phyloP scores from a whole-genome alignment of 2,113 vertebrate species.

The Protobothrops flavoviridis region DNA sequence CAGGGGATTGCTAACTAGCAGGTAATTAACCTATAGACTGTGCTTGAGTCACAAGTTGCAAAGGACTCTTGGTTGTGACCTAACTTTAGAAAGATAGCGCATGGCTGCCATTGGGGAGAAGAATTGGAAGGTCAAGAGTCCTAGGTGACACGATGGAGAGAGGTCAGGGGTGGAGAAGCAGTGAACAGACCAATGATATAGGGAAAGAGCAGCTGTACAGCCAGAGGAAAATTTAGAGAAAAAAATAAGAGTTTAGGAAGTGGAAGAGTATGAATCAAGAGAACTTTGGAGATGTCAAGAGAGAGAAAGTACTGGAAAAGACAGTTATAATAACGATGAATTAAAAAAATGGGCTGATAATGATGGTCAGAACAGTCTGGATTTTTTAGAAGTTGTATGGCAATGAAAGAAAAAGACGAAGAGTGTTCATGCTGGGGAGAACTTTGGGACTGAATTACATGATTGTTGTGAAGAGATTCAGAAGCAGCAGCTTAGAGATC shows the following conservation, averaged over 20 bases:
- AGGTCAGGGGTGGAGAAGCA: neutral
- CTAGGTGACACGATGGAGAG: neutral
- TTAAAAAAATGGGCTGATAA: neutral
- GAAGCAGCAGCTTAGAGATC: no score
- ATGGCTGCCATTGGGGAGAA: neutral
- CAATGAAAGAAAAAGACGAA: neutral
- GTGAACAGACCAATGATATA: neutral
- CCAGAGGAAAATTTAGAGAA: neutral
- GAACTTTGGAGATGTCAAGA: neutral
- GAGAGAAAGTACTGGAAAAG: neutral
- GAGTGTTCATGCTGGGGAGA: neutral
- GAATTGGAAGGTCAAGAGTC: neutral
- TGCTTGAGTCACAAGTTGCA: neutral
- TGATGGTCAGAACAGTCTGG: neutral
- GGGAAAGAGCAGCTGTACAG: neutral
- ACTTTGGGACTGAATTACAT: neutral
- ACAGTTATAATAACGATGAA: neutral
- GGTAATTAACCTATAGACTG: neutral
- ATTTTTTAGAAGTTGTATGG: neutral
- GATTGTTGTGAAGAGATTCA: neutral
- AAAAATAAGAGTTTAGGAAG: neutral
- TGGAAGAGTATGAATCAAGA: neutral
- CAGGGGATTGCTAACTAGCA: neutral
- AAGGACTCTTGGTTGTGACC: neutral
- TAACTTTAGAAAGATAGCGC: neutral